Evolutionary conservation across 2,888 invertebrate genomes (phyloP).

Genomic region (Tanypteryx hageni): DNA sequence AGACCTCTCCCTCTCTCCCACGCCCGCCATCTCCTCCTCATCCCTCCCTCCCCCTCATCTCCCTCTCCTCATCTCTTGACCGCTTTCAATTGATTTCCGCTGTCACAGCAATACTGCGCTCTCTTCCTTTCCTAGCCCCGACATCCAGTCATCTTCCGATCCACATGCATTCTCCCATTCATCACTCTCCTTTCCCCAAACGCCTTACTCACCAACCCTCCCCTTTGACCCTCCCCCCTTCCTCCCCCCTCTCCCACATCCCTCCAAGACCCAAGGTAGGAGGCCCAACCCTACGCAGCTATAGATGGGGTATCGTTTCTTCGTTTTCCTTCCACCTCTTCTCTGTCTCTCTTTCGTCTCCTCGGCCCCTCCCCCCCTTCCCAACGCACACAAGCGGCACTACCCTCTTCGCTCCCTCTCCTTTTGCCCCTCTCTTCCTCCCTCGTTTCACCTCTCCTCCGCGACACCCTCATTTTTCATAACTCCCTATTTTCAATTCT

Average conservation of each 20-base stretch:
- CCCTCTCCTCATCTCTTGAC: not conserved
- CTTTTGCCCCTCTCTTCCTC: too few species aligned
- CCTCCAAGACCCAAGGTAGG: not conserved
- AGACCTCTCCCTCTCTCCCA: not conserved
- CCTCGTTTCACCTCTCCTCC: too few species aligned
- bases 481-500: too few species aligned
- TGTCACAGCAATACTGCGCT: conserved; percentile 32
- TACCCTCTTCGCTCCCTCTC: too few species aligned
- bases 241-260: not conserved
- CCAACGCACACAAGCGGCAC: not conserved
- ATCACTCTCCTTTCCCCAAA: not conserved
- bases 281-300: too few species aligned
- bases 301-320: too few species aligned
- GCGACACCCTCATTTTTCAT: too few species aligned
- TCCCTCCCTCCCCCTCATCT: not conserved
- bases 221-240: not conserved
- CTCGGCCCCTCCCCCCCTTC: not conserved
- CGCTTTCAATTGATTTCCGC: conserved; percentile 61
- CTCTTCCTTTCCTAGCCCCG: not conserved
- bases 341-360: not conserved
- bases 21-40: not conserved
- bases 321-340: not conserved
- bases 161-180: not conserved
- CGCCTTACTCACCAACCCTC: not conserved
- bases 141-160: conserved; percentile 5